Conservation (phyloP, 2,797 vertebrate genomes). For the Gadopsis bispinosus region DNA sequence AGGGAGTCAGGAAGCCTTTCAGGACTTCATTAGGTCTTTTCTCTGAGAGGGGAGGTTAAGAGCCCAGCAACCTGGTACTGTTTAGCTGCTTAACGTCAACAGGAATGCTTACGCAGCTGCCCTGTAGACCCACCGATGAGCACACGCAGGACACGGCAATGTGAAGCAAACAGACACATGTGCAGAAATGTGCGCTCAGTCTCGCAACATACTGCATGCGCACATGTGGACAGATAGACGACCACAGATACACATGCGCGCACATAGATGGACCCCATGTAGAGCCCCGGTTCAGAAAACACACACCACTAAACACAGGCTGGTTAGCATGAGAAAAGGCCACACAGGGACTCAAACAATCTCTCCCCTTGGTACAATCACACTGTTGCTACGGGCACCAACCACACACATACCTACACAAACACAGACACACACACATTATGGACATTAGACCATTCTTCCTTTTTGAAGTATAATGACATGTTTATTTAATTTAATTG, state of each 20-base stretch:
- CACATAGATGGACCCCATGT: slow-evolving; percentile 22
- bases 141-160: slow-evolving; percentile 49
- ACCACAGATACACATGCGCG: slow-evolving; percentile 4
- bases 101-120: slow-evolving; percentile 86
- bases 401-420: slow-evolving; percentile 45
- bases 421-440: background rate
- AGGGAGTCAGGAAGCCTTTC: slow-evolving; percentile 88
- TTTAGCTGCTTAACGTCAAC: slow-evolving; percentile 88
- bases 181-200: slow-evolving; percentile 14
- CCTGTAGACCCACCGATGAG: slow-evolving; percentile 68
- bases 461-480: slow-evolving; percentile 25
- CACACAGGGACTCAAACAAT: slow-evolving; percentile 72
- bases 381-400: slow-evolving; percentile 56
- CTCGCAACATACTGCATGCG: slow-evolving; percentile 23
- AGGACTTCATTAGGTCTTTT: slow-evolving; percentile 88
- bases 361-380: slow-evolving; percentile 58
- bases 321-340: slow-evolving; percentile 73
- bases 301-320: slow-evolving; percentile 52
- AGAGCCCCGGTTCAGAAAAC: slow-evolving; percentile 62
- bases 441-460: slow-evolving; percentile 23
- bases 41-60: slow-evolving; percentile 84
- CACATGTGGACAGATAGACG: slow-evolving; percentile 31
- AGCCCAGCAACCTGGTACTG: slow-evolving; percentile 88
- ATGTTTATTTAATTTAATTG: slow-evolving; percentile 41
- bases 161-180: slow-evolving; percentile 34